A percentile compares a stretch with the other conserved stretches of the same genome.
phyloP scores from a whole-genome alignment of 2,888 invertebrate genomes.

The Agrenia bidenticulata region DNA sequence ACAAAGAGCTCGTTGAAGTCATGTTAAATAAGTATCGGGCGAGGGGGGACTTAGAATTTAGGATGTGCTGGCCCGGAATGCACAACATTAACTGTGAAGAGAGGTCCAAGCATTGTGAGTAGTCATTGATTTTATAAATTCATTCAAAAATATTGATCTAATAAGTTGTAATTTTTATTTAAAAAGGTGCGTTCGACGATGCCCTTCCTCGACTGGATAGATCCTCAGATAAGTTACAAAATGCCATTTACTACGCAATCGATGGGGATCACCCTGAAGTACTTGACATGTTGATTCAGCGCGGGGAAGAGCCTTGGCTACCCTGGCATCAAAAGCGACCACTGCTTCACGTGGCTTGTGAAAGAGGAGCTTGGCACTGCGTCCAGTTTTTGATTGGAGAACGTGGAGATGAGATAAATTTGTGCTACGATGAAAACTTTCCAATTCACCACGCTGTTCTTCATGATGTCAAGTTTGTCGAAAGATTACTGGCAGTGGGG shows the following conservation, averaged over 20 bases:
- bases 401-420: constrained; percentile 69
- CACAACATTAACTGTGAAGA: constrained; percentile 72
- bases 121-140: background rate
- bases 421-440: constrained; percentile 72
- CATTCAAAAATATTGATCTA: too few species aligned
- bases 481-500: constrained; percentile 59
- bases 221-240: constrained; percentile 64
- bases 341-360: constrained; percentile 62
- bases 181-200: constrained; percentile 24
- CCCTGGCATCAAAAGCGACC: constrained; percentile 57
- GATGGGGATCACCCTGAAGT: constrained; percentile 71
- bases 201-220: constrained; percentile 52
- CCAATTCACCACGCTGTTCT: constrained; percentile 72
- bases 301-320: constrained; percentile 69
- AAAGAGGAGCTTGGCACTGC: constrained; percentile 71
- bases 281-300: constrained; percentile 66
- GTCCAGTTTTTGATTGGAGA: constrained; percentile 68
- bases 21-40: constrained; percentile 30
- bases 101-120: constrained; percentile 65
- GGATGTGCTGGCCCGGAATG: constrained; percentile 74
- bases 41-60: constrained; percentile 68
- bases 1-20: constrained; percentile 49
- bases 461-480: constrained; percentile 70
- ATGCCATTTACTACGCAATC: constrained; percentile 70
- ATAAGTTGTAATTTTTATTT: too few species aligned